Percentiles rank a stretch among this genome's conserved stretches.
Evolutionary conservation across 2,797 vertebrate genomes (phyloP).

Genomic region (Myoxocephalus aenaeus): DNA sequence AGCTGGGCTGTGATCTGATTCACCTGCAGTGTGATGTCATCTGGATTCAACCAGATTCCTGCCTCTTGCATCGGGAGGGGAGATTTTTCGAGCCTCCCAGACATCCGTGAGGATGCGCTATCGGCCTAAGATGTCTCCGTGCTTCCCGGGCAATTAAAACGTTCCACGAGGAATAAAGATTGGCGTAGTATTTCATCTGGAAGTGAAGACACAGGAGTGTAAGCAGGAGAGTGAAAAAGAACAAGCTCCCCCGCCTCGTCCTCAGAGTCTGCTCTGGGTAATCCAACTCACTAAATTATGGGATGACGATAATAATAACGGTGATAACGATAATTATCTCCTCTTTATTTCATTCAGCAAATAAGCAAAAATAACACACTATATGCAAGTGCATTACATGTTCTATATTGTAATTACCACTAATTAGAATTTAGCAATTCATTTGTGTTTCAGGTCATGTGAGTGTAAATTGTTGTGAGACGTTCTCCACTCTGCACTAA

Average conservation of each 20-base stretch:
- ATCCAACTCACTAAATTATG: conserved; percentile 37
- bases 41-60: conserved; percentile 73
- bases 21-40: conserved; percentile 74
- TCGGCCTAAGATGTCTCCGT: conserved; percentile 47
- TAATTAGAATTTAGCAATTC: conserved; percentile 75
- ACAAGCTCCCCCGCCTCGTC: conserved; percentile 38
- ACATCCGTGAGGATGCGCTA: conserved; percentile 39
- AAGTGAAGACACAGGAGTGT: conserved; percentile 47
- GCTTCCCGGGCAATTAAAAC: conserved; percentile 73
- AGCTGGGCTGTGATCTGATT: conserved; percentile 55
- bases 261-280: conserved; percentile 36
- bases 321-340: conserved; percentile 21
- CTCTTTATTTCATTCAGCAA: conserved; percentile 38
- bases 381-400: conserved; percentile 29
- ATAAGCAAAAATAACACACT: conserved; percentile 12
- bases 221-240: conserved; percentile 39
- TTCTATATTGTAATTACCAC: conserved; percentile 61
- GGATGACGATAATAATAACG: conserved; percentile 19
- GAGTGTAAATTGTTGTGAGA: conserved; percentile 73
- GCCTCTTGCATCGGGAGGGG: conserved; percentile 37
- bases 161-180: conserved; percentile 64
- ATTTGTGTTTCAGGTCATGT: conserved; percentile 66
- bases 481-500: conserved; percentile 64
- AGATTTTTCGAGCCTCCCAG: conserved; percentile 47
- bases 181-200: conserved; percentile 56